Base-by-base conservation (phyloP, 2,888 invertebrate species). In the Pterostichus niger region DNA sequence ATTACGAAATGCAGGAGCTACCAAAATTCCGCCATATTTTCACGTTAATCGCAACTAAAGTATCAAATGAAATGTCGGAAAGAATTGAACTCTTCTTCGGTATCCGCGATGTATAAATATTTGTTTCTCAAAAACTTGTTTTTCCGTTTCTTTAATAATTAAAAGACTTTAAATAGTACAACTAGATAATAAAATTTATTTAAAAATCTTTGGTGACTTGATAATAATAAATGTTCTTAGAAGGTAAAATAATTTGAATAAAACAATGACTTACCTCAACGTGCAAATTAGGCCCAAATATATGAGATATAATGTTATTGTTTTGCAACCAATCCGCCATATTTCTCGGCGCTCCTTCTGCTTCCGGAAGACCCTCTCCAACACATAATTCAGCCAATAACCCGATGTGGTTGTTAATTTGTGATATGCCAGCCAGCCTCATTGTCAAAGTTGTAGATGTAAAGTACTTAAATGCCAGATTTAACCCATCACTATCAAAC, bases 241-340 rank as follows among this genome's bases (percentile, higher is more conserved):
- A 24, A 24, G 24, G 24, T 24, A 24, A 24, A 24, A 24, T 24
- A 24, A 24, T 24, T 24, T 3, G 1, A 24, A 24, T 24, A 84
- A 33, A 24, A 85, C n/a, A n/a, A 84, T 83, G 73, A 75, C 82
- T 33, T 88, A 96, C 96, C 93, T 98, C 98, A 54, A 98, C 98
- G 91, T 98, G 98, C 85, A 98, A 92, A 91, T 98, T 98, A 40
- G 98, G 98, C n/a, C 98, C 98, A 91, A 98, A 98, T 84, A 98
- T 94, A 89, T 98, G 97, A 86, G 97, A 95, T 86, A 98, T 96
- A 84, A 98, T 97, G 88, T 96, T 96, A 89, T 97, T 96, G 85
- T 93, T 94, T 0, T 96, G 95, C 17, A 98, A 91, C 98, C 98
- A 98, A 85, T 95, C 93, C 0, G 97, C 97, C 85, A 98, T 92